A percentile compares a stretch with the other conserved stretches of the same genome.
Conservation (phyloP, 2,113 vertebrate genomes). For the Oxygymnocypris stewartii region DNA sequence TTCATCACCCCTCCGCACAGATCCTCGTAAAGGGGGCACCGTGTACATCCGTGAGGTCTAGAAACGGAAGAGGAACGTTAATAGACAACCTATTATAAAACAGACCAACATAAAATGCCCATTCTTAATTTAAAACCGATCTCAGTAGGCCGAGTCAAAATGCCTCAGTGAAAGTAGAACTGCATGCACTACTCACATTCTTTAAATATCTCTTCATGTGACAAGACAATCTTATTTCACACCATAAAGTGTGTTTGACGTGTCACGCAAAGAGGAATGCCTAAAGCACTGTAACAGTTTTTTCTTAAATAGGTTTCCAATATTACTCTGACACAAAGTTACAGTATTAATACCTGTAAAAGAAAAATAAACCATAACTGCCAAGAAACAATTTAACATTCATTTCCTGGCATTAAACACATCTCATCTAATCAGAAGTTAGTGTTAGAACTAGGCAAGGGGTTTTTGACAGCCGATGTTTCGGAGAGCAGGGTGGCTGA, state of each 20-base stretch:
- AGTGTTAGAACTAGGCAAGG: not conserved
- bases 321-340: too few species aligned
- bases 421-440: not conserved
- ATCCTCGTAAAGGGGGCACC: slow-evolving; percentile 94
- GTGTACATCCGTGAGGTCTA: slow-evolving; percentile 99
- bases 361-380: too few species aligned
- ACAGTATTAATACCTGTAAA: too few species aligned
- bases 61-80: not conserved
- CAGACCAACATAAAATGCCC: not conserved
- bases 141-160: too few species aligned
- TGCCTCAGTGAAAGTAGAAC: not conserved
- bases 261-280: not conserved
- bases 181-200: not conserved
- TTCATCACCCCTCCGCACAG: slow-evolving; percentile 91
- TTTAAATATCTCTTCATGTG: not conserved
- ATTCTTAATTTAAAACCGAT: too few species aligned
- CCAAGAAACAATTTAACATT: not conserved
- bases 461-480: too few species aligned
- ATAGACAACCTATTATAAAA: not conserved
- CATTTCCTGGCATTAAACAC: not conserved
- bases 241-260: not conserved
- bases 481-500: too few species aligned
- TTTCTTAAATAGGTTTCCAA: too few species aligned
- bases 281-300: not conserved
- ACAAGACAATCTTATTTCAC: not conserved